Base-by-base conservation (phyloP, 1,140 invertebrate genomes). In the Drosophila orena region DNA sequence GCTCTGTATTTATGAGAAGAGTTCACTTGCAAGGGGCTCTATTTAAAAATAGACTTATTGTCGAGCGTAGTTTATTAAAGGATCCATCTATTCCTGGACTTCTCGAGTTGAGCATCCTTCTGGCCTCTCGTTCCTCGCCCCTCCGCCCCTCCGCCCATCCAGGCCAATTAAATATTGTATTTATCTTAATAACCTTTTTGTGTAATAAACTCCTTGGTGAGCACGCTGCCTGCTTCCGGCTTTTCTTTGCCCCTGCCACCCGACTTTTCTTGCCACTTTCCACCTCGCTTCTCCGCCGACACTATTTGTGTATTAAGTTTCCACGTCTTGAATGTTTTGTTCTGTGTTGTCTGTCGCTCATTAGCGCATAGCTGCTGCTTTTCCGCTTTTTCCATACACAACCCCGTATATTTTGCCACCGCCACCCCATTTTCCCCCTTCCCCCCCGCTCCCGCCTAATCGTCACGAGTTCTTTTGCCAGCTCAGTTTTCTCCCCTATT, bases 101-200 rank as follows among this genome's bases (percentile, higher is more conserved):
- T 24, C n/a, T 57, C 4, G 8, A 4, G 14, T 24, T n/a, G 10
- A 15, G 46, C 46, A n/a, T 47, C 12, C 30, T 30, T 0, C 30
- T 38, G 12, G 12, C 4, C 37, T 14, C 14, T 38, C 12, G 11
- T 54, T 7, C 49, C 14, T 24, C 24, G 0, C 15, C n/a, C 35
- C 49, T 20, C 4, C 24, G 0, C 15, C n/a, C 35, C 3, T 17
- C 35, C 22, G 24, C 15, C 24, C 56, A 40, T 65, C 43, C 24
- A 44, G 43, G 42, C 35, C 66, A 70, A 70, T 70, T 70, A 70
- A 70, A 70, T 70, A 70, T 70, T 70, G 66, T 57, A 70, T 70
- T 70, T 70, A 70, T 70, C 64, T 70, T 70, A 69, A 70, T 69
- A 70, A 56, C 50, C 66, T 70, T 70, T 70, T 70, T 70, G 66